Evolutionary conservation across 2,113 vertebrate species (phyloP).

Genomic region (Pipra filicauda): DNA sequence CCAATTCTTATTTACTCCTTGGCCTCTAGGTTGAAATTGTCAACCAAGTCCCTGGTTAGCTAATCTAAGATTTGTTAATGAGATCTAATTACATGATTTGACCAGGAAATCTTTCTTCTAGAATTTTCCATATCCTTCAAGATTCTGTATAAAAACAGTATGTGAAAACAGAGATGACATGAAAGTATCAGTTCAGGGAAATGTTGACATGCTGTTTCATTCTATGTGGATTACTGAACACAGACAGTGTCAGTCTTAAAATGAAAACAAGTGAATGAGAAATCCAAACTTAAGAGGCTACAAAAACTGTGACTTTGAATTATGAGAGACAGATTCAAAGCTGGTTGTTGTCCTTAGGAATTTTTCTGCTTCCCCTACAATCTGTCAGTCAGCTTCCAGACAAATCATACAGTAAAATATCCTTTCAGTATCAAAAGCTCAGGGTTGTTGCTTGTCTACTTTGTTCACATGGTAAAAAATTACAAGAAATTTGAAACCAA

Average conservation of each 20-base stretch:
- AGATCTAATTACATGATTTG: background rate
- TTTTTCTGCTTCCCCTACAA: background rate
- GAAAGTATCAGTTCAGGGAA: background rate
- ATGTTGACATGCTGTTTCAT: background rate
- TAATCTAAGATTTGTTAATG: background rate
- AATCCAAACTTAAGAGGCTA: background rate
- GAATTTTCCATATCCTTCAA: background rate
- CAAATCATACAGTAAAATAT: background rate
- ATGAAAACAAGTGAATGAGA: background rate
- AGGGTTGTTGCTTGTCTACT: background rate
- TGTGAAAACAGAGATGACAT: background rate
- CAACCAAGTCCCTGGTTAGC: background rate
- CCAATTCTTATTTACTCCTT: background rate
- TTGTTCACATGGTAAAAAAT: background rate
- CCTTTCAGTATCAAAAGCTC: background rate
- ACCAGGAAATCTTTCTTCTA: background rate
- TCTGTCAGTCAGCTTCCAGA: background rate
- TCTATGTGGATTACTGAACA: background rate
- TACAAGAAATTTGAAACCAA: conserved; percentile 16
- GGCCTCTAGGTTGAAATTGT: background rate
- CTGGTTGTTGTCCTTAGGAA: background rate
- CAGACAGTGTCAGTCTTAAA: background rate
- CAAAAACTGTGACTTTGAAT: background rate
- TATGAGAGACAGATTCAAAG: background rate
- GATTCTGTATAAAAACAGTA: background rate